Base-by-base conservation (phyloP, 2,113 vertebrate genomes). In the Hemichromis elongatus region DNA sequence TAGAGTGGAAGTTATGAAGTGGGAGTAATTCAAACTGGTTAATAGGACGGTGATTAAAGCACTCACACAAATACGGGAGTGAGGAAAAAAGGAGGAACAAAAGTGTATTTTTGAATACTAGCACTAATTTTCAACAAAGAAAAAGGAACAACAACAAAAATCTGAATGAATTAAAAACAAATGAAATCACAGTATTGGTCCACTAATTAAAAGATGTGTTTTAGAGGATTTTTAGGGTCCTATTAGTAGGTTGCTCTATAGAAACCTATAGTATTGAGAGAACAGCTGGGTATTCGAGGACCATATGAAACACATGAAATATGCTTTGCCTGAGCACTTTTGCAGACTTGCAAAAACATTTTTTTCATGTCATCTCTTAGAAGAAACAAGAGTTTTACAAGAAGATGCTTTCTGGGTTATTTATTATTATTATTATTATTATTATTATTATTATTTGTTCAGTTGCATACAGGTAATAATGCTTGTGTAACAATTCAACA, bases 401-500 rank as follows among this genome's bases (percentile, higher is more conserved):
- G 13, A 21, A 45, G 14, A 70, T 45, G 21, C 8, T 70, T 70
- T 45, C 21, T 70, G n/a, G 21, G 19, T 37, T 13, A 13, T n/a
- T 66, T 61, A 12, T 26, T 45, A 9, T 68, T 3, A 3, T 40
- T 68, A 4, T 63, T n/a, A n/a, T n/a, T n/a, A n/a, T 66, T 61
- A 12, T 26, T 45, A 9, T 68, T 3, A 3, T 40, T 68, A 4
- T 63, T n/a, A n/a, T 68, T 45, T 30, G 8, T 26, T 68, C 35
- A 3, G 21, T 70, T 70, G 0, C 21, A 70, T 70, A 13, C 45
- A 70, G 37, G 37, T 45, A 18, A 45, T 70, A 70, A 26, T 70
- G 1, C 3, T 70, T 45, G 1, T 14, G 5, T 70, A 42, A 68
- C n/a, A 0, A 0, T 1, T 68, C 37, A 42, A 14, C 37, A 24